Base-by-base conservation (phyloP, 2,113 vertebrate species). In the Pedetes capensis region DNA sequence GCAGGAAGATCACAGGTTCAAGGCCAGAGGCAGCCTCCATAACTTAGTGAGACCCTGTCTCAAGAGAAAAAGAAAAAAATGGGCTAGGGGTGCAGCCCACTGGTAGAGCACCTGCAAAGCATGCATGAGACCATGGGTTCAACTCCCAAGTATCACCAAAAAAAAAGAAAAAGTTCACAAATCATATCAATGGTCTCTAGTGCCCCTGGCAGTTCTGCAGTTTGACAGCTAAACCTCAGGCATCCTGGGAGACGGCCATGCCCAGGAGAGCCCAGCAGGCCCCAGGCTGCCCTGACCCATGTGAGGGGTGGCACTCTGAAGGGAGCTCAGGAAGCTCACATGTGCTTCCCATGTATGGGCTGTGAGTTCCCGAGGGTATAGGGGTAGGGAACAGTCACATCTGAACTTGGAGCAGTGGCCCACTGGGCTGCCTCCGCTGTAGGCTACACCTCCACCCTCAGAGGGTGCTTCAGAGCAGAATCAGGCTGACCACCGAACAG, bases 141-240 rank as follows among this genome's bases (percentile, higher is more conserved):
- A n/a, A n/a, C n/a, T n/a, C n/a, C n/a, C n/a, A n/a, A n/a, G n/a
- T n/a, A n/a, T n/a, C n/a, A n/a, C n/a, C n/a, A n/a, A n/a, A n/a
- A n/a, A n/a, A n/a, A n/a, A n/a, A n/a, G n/a, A n/a, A n/a, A n/a
- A n/a, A n/a, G n/a, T n/a, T n/a, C n/a, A n/a, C n/a, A n/a, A 39
- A 44, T 20, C n/a, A 39, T 0, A 3, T 59, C 13, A 57, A 1
- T 4, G 2, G 16, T 75, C 17, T 75, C 5, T 1, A 59, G 68
- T n/a, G 42, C n/a, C 57, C 25, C 57, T 13, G 2, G 1, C 8
- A 55, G 42, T 9, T 34, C 49, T 39, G 51, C 74, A 34, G 57
- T 53, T n/a, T 18, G 57, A 86, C 81, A 20, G 71, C 25, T 90
- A 47, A 42, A 29, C 61, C 32, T 74, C 4, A 87, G 18, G 27